Conservation (phyloP, 1,140 invertebrate genomes). For the Leucophenga varia region DNA sequence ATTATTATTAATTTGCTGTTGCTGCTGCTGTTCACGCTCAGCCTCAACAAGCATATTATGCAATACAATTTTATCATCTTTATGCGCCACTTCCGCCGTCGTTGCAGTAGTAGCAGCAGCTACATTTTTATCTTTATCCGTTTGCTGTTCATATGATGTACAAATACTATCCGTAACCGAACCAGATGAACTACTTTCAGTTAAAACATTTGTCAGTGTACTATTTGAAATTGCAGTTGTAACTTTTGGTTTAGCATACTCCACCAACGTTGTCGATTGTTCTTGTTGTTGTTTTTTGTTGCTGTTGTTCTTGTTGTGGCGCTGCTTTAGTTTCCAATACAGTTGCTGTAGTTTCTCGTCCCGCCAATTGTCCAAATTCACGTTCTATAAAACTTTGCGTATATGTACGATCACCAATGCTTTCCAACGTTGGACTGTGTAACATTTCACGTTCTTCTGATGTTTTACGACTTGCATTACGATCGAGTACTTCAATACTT, state of each 20-base stretch:
- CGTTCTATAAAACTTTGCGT: slow-evolving; percentile 36
- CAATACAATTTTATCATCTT: slow-evolving; percentile 7
- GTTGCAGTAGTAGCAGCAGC: slow-evolving; percentile 7
- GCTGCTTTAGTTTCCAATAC: too few species aligned
- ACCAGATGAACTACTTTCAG: slow-evolving; percentile 66
- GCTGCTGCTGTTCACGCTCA: slow-evolving; percentile 1
- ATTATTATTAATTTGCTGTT: too few species aligned
- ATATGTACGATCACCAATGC: slow-evolving; percentile 26
- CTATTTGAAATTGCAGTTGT: not conserved
- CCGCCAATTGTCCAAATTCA: slow-evolving; percentile 20
- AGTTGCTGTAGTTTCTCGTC: slow-evolving; percentile 2
- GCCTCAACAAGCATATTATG: slow-evolving; percentile 14
- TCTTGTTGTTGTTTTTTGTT: too few species aligned
- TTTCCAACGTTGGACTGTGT: slow-evolving; percentile 27
- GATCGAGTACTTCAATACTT: slow-evolving; percentile 66
- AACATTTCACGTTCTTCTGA: slow-evolving; percentile 43
- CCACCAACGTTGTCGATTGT: not conserved
- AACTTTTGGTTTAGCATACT: slow-evolving; percentile 1
- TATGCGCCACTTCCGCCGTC: not conserved
- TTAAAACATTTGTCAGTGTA: slow-evolving; percentile 47
- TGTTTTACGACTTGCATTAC: slow-evolving; percentile 49
- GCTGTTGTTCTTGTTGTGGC: too few species aligned
- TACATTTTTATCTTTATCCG: slow-evolving; percentile 18
- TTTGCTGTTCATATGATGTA: slow-evolving; percentile 62
- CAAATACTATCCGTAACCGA: slow-evolving; percentile 66